phyloP scores from a whole-genome alignment of 2,797 vertebrate species.

The Pogoniulus pusillus region DNA sequence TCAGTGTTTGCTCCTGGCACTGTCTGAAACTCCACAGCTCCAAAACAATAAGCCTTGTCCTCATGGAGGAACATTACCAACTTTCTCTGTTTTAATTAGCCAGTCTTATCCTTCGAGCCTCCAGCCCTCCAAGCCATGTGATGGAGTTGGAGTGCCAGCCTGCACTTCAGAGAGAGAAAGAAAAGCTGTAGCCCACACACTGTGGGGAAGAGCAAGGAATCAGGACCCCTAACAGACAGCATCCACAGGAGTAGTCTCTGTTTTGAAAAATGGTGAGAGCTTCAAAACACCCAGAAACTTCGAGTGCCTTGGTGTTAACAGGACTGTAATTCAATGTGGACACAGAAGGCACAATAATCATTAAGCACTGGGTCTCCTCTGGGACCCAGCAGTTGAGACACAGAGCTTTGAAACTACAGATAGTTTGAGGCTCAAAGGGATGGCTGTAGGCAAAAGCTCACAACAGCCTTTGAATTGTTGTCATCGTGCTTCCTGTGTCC shows the following conservation, averaged over 20 bases:
- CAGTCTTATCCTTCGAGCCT: background rate
- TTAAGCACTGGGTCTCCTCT: background rate
- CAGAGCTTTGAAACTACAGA: constrained; percentile 10
- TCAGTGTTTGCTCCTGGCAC: background rate
- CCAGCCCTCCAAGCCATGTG: background rate
- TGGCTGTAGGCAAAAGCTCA: background rate
- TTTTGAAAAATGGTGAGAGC: background rate
- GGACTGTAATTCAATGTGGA: background rate
- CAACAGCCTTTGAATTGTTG: background rate
- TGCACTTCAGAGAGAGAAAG: background rate
- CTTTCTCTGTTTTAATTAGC: background rate
- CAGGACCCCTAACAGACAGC: background rate
- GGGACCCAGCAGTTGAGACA: background rate
- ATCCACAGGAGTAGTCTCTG: background rate
- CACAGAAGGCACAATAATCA: background rate
- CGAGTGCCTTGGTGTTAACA: background rate
- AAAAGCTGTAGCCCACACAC: background rate
- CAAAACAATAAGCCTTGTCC: background rate
- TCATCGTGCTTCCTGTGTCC: background rate
- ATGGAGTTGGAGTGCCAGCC: background rate
- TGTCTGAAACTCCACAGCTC: background rate
- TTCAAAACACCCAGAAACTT: background rate
- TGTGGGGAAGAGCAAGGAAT: background rate
- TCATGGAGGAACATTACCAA: background rate
- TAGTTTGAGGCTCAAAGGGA: background rate